Evolutionary conservation across 2,888 invertebrate genomes (phyloP).

Genomic region (Leucoptera coffeella): DNA sequence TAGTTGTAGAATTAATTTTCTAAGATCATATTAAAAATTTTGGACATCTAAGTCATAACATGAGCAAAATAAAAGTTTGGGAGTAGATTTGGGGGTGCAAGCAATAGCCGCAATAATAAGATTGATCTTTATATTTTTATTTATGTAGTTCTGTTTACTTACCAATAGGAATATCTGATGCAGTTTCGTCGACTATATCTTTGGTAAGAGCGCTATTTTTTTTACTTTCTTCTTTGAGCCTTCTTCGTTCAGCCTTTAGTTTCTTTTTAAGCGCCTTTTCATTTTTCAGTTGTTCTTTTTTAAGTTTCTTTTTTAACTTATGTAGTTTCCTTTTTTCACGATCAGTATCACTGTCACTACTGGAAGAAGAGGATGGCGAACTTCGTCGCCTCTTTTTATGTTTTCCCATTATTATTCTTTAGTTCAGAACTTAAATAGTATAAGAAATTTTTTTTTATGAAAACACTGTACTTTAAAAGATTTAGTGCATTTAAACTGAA

Average conservation of each 20-base stretch:
- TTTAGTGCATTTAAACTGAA: too few species aligned
- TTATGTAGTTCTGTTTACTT: too few species aligned
- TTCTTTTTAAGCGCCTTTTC: constrained; percentile 48
- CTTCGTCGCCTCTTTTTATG: constrained; percentile 30
- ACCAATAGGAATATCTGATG: constrained; percentile 42
- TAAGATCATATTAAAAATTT: too few species aligned
- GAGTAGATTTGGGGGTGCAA: too few species aligned
- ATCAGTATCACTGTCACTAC: constrained; percentile 23
- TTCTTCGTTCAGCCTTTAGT: constrained; percentile 36
- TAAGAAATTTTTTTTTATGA: too few species aligned
- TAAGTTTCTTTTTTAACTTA: constrained; percentile 50
- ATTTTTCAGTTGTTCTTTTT: constrained; percentile 46
- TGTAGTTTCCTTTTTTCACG: constrained; percentile 44
- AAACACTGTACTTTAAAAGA: too few species aligned
- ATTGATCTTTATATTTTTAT: too few species aligned
- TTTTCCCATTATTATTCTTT: constrained; percentile 30
- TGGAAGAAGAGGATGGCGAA: constrained; percentile 14
- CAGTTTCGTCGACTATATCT: constrained; percentile 12
- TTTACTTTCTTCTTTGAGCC: constrained; percentile 22
- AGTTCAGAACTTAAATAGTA: too few species aligned
- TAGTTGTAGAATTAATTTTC: too few species aligned
- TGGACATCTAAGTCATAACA: too few species aligned
- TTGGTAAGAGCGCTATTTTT: constrained; percentile 15
- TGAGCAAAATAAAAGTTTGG: too few species aligned
- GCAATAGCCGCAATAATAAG: too few species aligned